Evolutionary conservation across 2,888 invertebrate species (phyloP).

Genomic region (Eupithecia vulgata): DNA sequence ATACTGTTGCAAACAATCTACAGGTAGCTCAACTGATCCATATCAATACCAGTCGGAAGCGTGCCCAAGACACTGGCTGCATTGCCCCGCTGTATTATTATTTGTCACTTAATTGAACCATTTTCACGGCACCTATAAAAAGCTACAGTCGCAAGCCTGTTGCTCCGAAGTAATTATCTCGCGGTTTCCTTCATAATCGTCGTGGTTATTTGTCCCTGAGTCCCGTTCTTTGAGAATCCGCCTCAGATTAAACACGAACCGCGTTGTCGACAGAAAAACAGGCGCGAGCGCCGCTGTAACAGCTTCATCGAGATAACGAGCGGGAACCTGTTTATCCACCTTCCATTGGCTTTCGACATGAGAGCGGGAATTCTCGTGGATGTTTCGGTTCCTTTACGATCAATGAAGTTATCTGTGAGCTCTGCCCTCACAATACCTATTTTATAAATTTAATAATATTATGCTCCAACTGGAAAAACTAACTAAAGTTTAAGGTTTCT

Average conservation of each 20-base stretch:
- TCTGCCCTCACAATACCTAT: neutral
- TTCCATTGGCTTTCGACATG: slow-evolving; percentile 6
- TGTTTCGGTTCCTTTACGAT: neutral
- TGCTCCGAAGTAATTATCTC: neutral
- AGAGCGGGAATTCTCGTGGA: slow-evolving; percentile 11
- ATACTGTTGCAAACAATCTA: no score
- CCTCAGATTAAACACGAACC: slow-evolving; percentile 31
- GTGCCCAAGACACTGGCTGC: no score
- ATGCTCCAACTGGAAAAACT: no score
- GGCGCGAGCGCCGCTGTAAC: slow-evolving; percentile 74
- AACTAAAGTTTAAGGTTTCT: no score
- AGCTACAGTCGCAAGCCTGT: neutral
- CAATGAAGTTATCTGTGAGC: neutral
- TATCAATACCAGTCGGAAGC: no score
- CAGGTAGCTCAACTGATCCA: no score
- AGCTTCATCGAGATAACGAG: slow-evolving; percentile 81
- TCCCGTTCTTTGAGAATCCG: slow-evolving; percentile 24
- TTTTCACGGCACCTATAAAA: neutral
- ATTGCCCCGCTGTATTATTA: no score
- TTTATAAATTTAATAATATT: no score
- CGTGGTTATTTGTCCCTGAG: slow-evolving; percentile 22
- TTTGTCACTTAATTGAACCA: no score
- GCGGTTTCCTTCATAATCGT: slow-evolving; percentile 7
- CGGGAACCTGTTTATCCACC: slow-evolving; percentile 55
- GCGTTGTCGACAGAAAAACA: slow-evolving; percentile 59